These are phyloP conservation scores for Pelobates fuscus DNA, from an alignment of 2,113 vertebrate genomes.

Conservation along the genomic window DNA sequence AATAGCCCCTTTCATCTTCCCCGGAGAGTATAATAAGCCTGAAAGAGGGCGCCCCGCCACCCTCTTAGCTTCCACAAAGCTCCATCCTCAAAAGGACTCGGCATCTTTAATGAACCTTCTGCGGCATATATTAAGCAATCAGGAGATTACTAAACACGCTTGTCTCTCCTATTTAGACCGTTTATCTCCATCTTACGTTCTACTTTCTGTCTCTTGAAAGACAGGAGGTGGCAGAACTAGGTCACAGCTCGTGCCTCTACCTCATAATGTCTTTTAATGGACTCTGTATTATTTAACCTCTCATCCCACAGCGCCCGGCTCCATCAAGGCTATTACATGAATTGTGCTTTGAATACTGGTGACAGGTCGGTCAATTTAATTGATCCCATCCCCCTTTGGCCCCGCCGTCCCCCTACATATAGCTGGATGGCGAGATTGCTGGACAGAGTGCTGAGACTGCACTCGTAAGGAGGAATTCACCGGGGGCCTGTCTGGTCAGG, in stretches of 20 bases:
- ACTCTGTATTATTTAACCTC: slow-evolving; percentile 51
- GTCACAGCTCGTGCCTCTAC: slow-evolving; percentile 51
- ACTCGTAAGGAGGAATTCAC: not conserved
- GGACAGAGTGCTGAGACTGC: slow-evolving; percentile 4
- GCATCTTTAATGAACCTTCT: slow-evolving; percentile 52
- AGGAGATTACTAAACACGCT: slow-evolving; percentile 54
- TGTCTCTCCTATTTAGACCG: slow-evolving; percentile 54
- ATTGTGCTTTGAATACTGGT: slow-evolving; percentile 30
- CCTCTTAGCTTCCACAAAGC: slow-evolving; percentile 12
- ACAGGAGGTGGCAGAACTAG: slow-evolving; percentile 60
- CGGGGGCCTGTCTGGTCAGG: too few relatives aligned
- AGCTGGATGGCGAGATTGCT: not conserved
- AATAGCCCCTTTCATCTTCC: slow-evolving; percentile 47
- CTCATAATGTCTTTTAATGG: slow-evolving; percentile 50
- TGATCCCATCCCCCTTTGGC: slow-evolving; percentile 10
- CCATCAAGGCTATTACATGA: slow-evolving; percentile 46
- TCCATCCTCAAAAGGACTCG: slow-evolving; percentile 42
- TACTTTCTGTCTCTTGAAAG: slow-evolving; percentile 59
- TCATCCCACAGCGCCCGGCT: slow-evolving; percentile 42
- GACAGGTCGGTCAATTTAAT: slow-evolving; percentile 16
- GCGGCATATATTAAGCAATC: slow-evolving; percentile 36
- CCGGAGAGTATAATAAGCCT: slow-evolving; percentile 42
- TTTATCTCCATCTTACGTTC: slow-evolving; percentile 59
- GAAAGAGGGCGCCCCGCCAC: not conserved
- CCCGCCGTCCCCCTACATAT: not conserved